These are phyloP conservation scores for Drosophila serrata DNA, from an alignment of 1,140 invertebrate species.

Conservation along the genomic window DNA sequence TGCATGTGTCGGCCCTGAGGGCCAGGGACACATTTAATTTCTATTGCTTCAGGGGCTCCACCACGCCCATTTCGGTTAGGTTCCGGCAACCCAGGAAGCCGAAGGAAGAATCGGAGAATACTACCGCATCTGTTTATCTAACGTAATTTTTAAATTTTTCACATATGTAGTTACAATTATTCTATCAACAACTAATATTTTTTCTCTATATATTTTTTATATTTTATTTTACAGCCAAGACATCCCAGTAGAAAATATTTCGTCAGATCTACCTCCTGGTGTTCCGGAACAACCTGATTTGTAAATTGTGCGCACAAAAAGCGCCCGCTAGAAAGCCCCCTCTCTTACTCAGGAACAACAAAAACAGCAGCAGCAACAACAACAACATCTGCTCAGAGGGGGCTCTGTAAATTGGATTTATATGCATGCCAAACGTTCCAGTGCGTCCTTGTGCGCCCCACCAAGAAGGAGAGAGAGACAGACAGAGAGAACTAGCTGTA, in stretches of 20 bases:
- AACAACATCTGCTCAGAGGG: slow-evolving; percentile 39
- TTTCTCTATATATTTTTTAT: too few relatives aligned
- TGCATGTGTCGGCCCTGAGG: neutral
- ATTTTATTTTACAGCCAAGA: neutral
- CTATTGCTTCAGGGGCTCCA: neutral
- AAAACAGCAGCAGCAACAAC: too few relatives aligned
- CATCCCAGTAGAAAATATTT: too few relatives aligned
- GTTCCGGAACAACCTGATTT: too few relatives aligned
- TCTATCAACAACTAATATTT: too few relatives aligned
- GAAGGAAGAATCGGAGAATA: too few relatives aligned
- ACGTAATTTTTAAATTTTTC: neutral
- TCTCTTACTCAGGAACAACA: slow-evolving; percentile 23
- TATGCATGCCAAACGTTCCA: slow-evolving; percentile 40
- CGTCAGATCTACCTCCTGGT: too few relatives aligned
- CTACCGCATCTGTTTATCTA: neutral
- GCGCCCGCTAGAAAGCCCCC: slow-evolving; percentile 32
- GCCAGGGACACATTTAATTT: neutral
- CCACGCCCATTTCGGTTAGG: neutral
- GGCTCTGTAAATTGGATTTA: slow-evolving; percentile 63
- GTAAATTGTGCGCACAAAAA: neutral
- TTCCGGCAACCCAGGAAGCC: neutral
- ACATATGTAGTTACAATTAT: too few relatives aligned
- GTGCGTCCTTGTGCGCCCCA: slow-evolving; percentile 32
- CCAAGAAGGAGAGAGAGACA: neutral
- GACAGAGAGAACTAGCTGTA: neutral